Evolutionary conservation across 2,888 invertebrate genomes (phyloP), one percentile per base, ranked within the genome.

Genomic region (Agrypnus murinus): DNA sequence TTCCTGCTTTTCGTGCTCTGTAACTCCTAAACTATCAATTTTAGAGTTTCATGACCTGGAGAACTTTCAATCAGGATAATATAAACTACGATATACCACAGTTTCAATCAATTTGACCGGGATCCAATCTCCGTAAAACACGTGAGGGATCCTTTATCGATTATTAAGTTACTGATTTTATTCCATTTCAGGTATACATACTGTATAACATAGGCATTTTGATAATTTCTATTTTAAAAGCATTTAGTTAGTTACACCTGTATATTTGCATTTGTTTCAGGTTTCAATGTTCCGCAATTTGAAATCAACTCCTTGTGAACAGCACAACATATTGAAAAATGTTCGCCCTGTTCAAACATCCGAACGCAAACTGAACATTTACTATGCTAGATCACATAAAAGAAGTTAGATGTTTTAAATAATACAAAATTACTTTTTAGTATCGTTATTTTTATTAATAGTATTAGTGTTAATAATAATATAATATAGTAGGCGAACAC

Each of bases 291-390:
- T 86, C 74, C 77, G 85, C 17, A 81, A 79, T 36, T 77, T 86
- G 75, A 84, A 85, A 71, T 83, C 84, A 10, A 84, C 84, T 0
- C 81, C 82, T 4, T 85, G 84, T 69, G 85, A 84, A 69, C 77
- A 81, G 70, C 80, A 83, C 72, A 84, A 82, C 46, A 85, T 85
- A 50, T 71, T 79, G n/a, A 84, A 84, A 65, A 85, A 85, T 73
- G 83, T 84, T 7, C 72, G 85, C 55, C 85, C 85, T 25, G 72
- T 86, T 14, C 85, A 86, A 75, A 80, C 78, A 10, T 81, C 83
- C 1, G 79, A 81, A 15, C 82, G 81, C 66, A 84, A 84, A 74
- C 70, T 84, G 43, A 82, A 84, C 64, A 78, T 86, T 32, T 80
- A 84, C 25, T 86, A 79, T 69, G 85, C 84, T 4, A 76, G 85